Evolutionary conservation across 2,888 invertebrate genomes (phyloP).

Genomic region (Apamea anceps): DNA sequence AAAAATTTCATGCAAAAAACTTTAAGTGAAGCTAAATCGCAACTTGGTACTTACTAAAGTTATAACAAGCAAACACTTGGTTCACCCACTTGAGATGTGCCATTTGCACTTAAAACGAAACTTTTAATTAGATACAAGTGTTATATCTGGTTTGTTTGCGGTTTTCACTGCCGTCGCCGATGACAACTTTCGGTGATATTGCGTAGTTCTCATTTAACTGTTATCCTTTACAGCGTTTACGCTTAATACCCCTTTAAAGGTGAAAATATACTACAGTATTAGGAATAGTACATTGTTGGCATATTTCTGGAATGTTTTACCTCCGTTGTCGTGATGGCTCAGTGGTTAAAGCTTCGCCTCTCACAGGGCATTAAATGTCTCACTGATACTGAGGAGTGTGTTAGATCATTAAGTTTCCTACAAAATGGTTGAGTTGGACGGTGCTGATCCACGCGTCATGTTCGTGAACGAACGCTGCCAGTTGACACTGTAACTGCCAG

Average conservation of each 20-base stretch:
- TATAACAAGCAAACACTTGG: constrained; percentile 77
- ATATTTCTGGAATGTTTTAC: not conserved
- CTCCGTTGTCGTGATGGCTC: not conserved
- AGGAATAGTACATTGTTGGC: not conserved
- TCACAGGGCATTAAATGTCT: not conserved
- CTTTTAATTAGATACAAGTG: constrained; percentile 77
- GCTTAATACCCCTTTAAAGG: not conserved
- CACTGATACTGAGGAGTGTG: not conserved
- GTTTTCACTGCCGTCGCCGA: constrained; percentile 50
- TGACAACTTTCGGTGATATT: constrained; percentile 40
- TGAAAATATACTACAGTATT: not conserved
- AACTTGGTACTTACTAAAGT: constrained; percentile 69
- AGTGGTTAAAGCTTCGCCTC: not conserved
- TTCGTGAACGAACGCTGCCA: not conserved
- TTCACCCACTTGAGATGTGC: constrained; percentile 70
- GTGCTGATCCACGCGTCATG: not conserved
- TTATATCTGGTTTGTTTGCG: constrained; percentile 61
- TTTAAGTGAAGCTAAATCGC: constrained; percentile 34
- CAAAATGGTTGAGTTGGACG: not conserved
- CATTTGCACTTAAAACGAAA: constrained; percentile 75
- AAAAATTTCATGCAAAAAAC: constrained; percentile 17
- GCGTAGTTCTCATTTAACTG: constrained; percentile 49
- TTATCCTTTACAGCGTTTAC: constrained; percentile 12
- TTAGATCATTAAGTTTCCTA: not conserved
- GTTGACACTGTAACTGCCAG: too few species aligned